phyloP scores from a whole-genome alignment of 2,888 invertebrate genomes.

The Cheilosia urbana region DNA sequence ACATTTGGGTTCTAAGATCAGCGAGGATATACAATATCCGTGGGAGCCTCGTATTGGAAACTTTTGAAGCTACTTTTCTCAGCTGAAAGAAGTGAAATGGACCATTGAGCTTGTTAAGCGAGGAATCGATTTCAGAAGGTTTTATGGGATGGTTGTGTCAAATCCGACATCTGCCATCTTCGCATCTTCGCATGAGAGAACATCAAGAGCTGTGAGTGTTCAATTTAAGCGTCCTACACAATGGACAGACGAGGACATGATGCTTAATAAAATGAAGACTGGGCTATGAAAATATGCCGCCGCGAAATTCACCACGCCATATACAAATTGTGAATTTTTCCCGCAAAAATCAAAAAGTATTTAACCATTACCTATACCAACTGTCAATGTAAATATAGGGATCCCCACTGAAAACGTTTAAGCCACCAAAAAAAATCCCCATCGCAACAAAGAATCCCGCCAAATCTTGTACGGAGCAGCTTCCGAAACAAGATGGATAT shows the following conservation, averaged over 20 bases:
- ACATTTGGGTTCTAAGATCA: conserved; percentile 30
- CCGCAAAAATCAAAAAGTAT: too few relatives aligned
- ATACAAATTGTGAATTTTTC: too few relatives aligned
- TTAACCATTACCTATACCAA: background rate
- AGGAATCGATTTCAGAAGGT: too few relatives aligned
- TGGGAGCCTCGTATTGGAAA: background rate
- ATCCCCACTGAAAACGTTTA: background rate
- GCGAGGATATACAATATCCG: conserved; percentile 3
- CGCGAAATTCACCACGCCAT: too few relatives aligned
- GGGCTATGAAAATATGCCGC: too few relatives aligned
- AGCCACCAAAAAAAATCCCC: background rate
- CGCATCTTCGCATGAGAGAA: too few relatives aligned
- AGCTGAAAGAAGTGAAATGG: background rate
- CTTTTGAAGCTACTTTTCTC: background rate
- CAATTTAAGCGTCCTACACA: too few relatives aligned
- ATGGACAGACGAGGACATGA: too few relatives aligned
- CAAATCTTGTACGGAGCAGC: background rate
- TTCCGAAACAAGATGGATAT: background rate
- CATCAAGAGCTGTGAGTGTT: too few relatives aligned
- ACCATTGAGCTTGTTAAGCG: background rate
- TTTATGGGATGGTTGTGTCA: too few relatives aligned
- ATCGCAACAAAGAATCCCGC: background rate
- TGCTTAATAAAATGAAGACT: too few relatives aligned
- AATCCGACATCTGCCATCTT: too few relatives aligned
- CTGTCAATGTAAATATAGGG: background rate